Conservation (phyloP, 2,888 invertebrate genomes). For the Meliscaeva auricollis region DNA sequence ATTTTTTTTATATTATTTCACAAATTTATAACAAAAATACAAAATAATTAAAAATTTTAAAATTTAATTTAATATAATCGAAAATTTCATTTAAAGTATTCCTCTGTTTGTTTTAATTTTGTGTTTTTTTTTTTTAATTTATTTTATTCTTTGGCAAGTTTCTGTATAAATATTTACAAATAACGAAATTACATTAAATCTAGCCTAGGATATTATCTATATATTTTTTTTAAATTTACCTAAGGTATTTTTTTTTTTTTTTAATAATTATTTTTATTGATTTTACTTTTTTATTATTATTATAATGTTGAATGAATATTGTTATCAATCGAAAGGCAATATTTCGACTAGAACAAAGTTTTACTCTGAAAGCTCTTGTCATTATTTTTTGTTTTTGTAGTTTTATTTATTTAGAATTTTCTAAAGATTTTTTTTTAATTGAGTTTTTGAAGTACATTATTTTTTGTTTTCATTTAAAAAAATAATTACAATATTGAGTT, state of each 20-base stretch:
- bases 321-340: conserved; percentile 63
- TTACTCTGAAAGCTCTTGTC: conserved; percentile 63
- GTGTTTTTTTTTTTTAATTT: conserved; percentile 1
- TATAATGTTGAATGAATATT: conserved; percentile 18
- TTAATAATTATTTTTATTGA: neutral
- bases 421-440: conserved; percentile 16
- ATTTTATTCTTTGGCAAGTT: conserved; percentile 19
- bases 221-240: conserved; percentile 10
- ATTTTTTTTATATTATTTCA: conserved; percentile 40
- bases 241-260: conserved; percentile 3
- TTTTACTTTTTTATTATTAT: neutral
- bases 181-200: conserved; percentile 57
- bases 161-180: conserved; percentile 49
- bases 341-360: conserved; percentile 59
- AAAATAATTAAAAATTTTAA: conserved; percentile 40
- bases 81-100: conserved; percentile 25
- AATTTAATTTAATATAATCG: conserved; percentile 12
- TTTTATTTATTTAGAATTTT: conserved; percentile 10
- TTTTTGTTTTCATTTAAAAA: conserved; percentile 23
- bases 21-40: conserved; percentile 44
- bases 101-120: neutral
- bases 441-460: conserved; percentile 10
- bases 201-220: conserved; percentile 40
- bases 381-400: conserved; percentile 30
- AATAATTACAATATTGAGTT: conserved; percentile 37